Evolutionary conservation across 1,140 invertebrate species (phyloP).

Genomic region (Calycopis cecrops): DNA sequence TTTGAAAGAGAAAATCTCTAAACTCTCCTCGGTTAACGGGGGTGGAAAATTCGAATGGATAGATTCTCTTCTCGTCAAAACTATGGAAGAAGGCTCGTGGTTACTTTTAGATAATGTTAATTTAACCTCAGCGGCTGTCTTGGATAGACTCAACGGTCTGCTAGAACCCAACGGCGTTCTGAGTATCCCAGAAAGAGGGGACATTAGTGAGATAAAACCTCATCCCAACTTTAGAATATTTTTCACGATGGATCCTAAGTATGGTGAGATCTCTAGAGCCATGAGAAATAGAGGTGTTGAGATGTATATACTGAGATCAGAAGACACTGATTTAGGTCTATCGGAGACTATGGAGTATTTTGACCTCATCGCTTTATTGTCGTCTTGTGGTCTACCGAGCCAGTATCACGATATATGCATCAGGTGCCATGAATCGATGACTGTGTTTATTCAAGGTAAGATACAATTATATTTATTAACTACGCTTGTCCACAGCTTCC

Average conservation of each 20-base stretch:
- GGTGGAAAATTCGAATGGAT: conserved; percentile 98
- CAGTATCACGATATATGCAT: conserved; percentile 56
- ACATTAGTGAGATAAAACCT: conserved; percentile 86
- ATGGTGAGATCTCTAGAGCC: conserved; percentile 97
- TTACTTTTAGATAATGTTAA: conserved; percentile 97
- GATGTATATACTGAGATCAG: conserved; percentile 81
- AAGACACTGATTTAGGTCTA: conserved; percentile 44
- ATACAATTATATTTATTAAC: conserved; percentile 14
- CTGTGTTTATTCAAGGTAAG: conserved; percentile 63
- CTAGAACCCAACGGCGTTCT: conserved; percentile 95
- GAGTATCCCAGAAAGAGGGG: conserved; percentile 93
- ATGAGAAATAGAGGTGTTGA: conserved; percentile 99
- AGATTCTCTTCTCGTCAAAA: conserved; percentile 94
- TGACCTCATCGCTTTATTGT: conserved; percentile 61
- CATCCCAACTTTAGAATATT: conserved; percentile 96
- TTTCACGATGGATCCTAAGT: conserved; percentile 94
- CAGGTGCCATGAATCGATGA: conserved; percentile 59
- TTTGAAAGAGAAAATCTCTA: conserved; percentile 60
- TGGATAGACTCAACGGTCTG: conserved; percentile 96
- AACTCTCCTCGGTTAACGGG: conserved; percentile 79
- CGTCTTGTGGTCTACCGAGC: conserved; percentile 51
- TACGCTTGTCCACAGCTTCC: background rate
- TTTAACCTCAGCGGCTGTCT: conserved; percentile 95
- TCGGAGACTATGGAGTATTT: conserved; percentile 56
- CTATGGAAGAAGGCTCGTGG: conserved; percentile 91